Percentiles rank a stretch among this genome's conserved stretches.
Evolutionary conservation across 2,113 vertebrate genomes (phyloP).

Genomic region (Pyrgilauda ruficollis): DNA sequence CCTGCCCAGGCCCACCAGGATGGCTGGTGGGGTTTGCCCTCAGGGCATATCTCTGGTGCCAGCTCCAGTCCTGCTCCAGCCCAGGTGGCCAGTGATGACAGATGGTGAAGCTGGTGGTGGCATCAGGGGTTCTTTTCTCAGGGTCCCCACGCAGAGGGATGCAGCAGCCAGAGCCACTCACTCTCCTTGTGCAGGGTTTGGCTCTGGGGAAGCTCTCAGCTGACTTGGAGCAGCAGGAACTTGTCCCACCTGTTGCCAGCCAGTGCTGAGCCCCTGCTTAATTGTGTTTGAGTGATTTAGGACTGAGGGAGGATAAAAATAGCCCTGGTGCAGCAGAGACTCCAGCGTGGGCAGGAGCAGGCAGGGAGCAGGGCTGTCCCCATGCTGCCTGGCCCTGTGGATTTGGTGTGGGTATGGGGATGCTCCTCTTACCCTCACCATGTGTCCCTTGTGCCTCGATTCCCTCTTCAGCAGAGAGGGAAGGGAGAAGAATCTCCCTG

Average conservation of each 20-base stretch:
- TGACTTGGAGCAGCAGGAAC: background rate
- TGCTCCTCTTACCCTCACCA: background rate
- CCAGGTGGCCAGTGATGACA: slow-evolving; percentile 46
- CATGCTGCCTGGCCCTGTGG: accelerated
- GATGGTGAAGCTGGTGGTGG: slow-evolving; percentile 53
- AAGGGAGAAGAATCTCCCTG: no score
- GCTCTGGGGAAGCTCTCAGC: background rate
- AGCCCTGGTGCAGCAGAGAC: background rate
- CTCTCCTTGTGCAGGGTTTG: background rate
- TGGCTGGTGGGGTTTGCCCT: background rate
- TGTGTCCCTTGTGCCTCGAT: background rate
- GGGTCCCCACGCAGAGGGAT: accelerated
- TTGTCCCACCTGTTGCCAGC: background rate
- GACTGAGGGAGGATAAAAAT: background rate
- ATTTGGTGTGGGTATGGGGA: accelerated
- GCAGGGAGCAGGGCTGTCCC: background rate
- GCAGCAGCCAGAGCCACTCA: background rate
- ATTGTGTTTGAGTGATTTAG: background rate
- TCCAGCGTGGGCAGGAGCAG: accelerated
- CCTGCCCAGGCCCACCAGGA: background rate
- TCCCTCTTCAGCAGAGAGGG: background rate
- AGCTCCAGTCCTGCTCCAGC: background rate
- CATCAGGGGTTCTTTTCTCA: background rate
- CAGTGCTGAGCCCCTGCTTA: accelerated
- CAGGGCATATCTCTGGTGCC: background rate